Evolutionary conservation across 2,113 vertebrate species (phyloP).

Genomic region (Entelurus aequoreus): DNA sequence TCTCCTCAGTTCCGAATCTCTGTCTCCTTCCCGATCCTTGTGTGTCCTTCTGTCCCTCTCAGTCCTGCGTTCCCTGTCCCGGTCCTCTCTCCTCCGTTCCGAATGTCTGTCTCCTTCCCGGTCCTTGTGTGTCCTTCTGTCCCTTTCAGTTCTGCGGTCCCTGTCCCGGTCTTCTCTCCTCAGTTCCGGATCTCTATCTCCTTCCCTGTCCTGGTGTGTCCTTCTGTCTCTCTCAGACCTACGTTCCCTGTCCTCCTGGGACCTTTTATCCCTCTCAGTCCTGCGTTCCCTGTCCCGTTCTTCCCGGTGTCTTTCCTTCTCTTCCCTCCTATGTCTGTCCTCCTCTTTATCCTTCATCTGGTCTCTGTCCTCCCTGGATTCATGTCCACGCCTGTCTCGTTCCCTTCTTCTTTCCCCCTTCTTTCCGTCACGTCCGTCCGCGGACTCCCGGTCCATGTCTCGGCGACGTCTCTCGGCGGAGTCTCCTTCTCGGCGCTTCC

Average conservation of each 20-base stretch:
- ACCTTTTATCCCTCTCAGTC: constrained; percentile 33
- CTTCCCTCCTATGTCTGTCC: constrained; percentile 29
- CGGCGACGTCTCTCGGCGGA: constrained; percentile 55
- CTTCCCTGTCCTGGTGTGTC: no score
- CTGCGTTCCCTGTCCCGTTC: constrained; percentile 32
- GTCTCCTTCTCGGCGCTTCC: constrained; percentile 49
- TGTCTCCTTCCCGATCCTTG: constrained; percentile 20
- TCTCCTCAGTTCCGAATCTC: constrained; percentile 22
- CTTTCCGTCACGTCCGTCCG: constrained; percentile 39
- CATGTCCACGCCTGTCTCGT: constrained; percentile 48
- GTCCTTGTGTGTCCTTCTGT: constrained; percentile 32
- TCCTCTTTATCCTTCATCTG: constrained; percentile 38
- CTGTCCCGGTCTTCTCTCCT: constrained; percentile 5
- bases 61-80: constrained; percentile 8
- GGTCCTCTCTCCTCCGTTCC: constrained; percentile 58
- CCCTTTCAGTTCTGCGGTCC: constrained; percentile 16
- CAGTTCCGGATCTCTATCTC: no score
- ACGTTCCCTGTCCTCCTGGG: constrained; percentile 54
- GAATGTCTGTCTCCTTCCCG: constrained; percentile 29
- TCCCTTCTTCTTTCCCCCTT: constrained; percentile 32
- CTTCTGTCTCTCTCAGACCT: constrained; percentile 9
- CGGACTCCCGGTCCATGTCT: constrained; percentile 50
- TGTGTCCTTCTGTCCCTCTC: constrained; percentile 57
- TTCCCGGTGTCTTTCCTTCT: constrained; percentile 47
- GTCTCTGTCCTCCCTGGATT: constrained; percentile 45